Evolutionary conservation across 2,797 vertebrate species (phyloP), one percentile per base, ranked within the genome.

Genomic region (Carduelis carduelis): DNA sequence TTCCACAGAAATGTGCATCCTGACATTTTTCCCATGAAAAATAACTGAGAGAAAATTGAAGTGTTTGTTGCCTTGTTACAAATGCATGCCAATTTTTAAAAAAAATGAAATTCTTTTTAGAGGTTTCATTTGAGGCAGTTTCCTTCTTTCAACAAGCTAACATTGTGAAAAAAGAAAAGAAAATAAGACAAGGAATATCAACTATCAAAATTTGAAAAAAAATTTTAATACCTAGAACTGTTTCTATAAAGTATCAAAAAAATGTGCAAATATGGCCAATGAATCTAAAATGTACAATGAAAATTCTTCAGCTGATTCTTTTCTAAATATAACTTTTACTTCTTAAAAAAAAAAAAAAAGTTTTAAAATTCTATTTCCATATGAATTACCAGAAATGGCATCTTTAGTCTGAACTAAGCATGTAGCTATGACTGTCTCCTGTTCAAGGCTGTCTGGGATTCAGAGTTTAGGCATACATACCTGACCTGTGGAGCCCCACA

Each of bases 11-110:
- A 2, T 39, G 2, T 49, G 4, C 9, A 37, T 32, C 30, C 71
- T 39, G 4, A 2, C 3, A 50, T 10, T 41, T 84, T 81, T 87
- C 52, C 35, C 5, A 41, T 47, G 18, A 78, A 47, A 41, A 66
- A 43, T 4, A 20, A 7, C 3, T 19, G 21, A 35, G 12, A 71
- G 4, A 71, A 75, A 71, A 49, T 32, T 9, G 1, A 15, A 19
- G 27, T n/a, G 0, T 16, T 44, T 44, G 1, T 20, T 63, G 7
- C 4, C 12, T 30, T 83, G 10, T 35, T 77, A 63, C 1, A 92
- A 82, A 63, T n/a, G 1, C 15, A 34, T 44, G 28, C 0, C 0
- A 44, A 46, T 41, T 46, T 32, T 20, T 20, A 0, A 11, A 68
- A 53, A 53, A 35, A 8, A 15, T 21, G 1, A 28, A 26, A 64